Base-by-base conservation (phyloP, 2,888 invertebrate species). In the Agrochola circellaris region DNA sequence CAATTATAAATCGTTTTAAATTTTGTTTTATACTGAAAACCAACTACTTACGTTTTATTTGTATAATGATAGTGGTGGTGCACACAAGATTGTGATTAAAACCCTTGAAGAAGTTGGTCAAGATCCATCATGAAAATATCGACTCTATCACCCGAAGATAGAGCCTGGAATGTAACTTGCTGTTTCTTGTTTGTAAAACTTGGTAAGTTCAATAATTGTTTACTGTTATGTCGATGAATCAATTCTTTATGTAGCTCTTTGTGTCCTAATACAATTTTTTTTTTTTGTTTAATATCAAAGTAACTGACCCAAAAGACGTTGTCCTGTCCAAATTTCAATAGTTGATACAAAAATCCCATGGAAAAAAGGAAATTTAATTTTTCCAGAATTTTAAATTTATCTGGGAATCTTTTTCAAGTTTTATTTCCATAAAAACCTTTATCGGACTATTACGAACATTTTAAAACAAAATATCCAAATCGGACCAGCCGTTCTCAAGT, bases 1-100 rank as follows among this genome's bases (percentile, higher is more conserved):
- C 23, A 69, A 61, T 75, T n/a, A 42, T 67, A 20, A 45, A 26
- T 72, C 68, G 15, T 58, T 30, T 45, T 9, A n/a, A 23, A n/a
- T 48, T 13, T 48, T 7, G 17, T 75, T 85, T 82, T 82, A 86
- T 86, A 83, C 58, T 34, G 4, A 34, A 51, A 51, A 13, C 17
- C 56, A 60, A 34, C 26, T 38, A 82, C 74, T 15, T 42, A 58
- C 51, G 20, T 51, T 23, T 51, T 73, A 34, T 70, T 62, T 73
- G 58, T 60, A 58, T 26, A 15, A 60, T 60, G 71, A 71, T 68
- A 81, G 54, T 42, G 60, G 15, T 34, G n/a, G 13, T 56, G 45
- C 62, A 73, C 76, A 82, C 45, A 23, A 71, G 82, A 73, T 72
- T 67, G 60, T 2, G 15, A 58, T 68, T 58, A 23, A 45, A 66